phyloP scores from a whole-genome alignment of 2,113 vertebrate species.

The Sceloporus undulatus region DNA sequence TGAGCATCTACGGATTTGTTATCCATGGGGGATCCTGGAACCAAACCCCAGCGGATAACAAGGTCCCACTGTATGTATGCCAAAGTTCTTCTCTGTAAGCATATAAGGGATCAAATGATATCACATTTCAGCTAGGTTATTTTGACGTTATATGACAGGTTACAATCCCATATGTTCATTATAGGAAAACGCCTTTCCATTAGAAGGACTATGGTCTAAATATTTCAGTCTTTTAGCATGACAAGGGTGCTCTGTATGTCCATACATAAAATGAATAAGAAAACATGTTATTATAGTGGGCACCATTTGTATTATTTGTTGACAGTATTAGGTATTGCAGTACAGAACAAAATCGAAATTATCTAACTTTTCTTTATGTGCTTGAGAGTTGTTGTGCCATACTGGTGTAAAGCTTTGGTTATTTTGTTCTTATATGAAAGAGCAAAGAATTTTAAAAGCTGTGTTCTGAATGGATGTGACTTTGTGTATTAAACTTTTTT shows the following conservation, averaged over 20 bases:
- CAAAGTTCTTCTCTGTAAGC: background rate
- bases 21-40: too few relatives aligned
- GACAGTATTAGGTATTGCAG: background rate
- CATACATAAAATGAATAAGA: background rate
- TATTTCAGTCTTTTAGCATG: rapidly evolving
- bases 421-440: too few relatives aligned
- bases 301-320: conserved; percentile 27
- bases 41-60: too few relatives aligned
- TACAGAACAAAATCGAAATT: background rate
- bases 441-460: too few relatives aligned
- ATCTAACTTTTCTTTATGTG: background rate
- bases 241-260: background rate
- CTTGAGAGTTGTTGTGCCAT: background rate
- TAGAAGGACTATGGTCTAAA: background rate
- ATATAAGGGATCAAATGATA: background rate
- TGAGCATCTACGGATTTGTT: too few relatives aligned
- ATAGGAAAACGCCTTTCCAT: background rate
- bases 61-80: background rate
- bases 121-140: conserved; percentile 14
- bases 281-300: background rate
- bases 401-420: too few relatives aligned
- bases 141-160: background rate
- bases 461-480: too few relatives aligned
- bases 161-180: background rate
- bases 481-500: too few relatives aligned